Evolutionary conservation across 2,797 vertebrate genomes (phyloP).

Genomic region (Diplodus puntazzo): DNA sequence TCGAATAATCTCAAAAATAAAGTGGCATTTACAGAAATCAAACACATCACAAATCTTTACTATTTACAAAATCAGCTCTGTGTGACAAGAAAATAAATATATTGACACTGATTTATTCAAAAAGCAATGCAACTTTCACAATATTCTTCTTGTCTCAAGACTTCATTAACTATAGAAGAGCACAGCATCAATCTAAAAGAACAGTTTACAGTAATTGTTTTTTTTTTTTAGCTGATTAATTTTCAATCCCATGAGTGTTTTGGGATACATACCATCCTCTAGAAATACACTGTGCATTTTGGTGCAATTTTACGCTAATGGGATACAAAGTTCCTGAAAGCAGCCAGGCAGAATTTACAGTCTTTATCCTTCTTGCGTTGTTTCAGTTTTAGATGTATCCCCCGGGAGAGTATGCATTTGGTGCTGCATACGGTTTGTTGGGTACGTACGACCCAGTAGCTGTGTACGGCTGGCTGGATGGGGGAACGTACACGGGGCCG

Average conservation of each 20-base stretch:
- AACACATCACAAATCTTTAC: constrained; percentile 27
- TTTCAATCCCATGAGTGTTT: neutral
- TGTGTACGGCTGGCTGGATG: constrained; percentile 68
- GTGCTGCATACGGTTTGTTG: constrained; percentile 70
- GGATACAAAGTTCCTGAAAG: constrained; percentile 5
- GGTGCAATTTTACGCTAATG: neutral
- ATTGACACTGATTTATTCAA: constrained; percentile 8
- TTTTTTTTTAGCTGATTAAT: neutral
- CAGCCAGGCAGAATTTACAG: constrained; percentile 23
- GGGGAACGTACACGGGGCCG: constrained; percentile 69
- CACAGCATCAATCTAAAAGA: neutral
- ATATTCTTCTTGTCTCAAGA: neutral
- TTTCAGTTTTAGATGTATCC: constrained; percentile 65
- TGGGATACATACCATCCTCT: constrained; percentile 19
- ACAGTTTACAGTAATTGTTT: constrained; percentile 23
- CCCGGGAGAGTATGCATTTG: constrained; percentile 61
- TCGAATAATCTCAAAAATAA: constrained; percentile 25
- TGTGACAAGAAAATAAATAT: constrained; percentile 50
- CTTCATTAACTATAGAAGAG: neutral
- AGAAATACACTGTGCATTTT: constrained; percentile 11
- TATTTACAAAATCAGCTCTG: constrained; percentile 45
- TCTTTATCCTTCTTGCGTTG: constrained; percentile 27
- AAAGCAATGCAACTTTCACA: constrained; percentile 3
- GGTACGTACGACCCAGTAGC: constrained; percentile 66
- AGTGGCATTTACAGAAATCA: constrained; percentile 41